Evolutionary conservation across 2,888 invertebrate genomes (phyloP), one percentile per base, ranked within the genome.

Genomic region (Tetheella fluctuosa): DNA sequence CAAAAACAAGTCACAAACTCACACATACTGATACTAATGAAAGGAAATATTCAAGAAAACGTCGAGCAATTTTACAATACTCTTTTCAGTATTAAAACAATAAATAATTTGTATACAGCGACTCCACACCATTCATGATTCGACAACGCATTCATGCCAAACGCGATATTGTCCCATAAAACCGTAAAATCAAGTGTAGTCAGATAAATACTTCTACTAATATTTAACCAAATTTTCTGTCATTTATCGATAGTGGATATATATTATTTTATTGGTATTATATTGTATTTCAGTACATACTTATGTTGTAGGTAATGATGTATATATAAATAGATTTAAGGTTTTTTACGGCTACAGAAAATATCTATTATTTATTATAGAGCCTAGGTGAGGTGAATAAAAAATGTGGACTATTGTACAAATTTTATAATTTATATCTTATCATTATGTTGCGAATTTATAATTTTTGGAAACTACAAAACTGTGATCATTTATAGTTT

Each of bases 351-450:
- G 25, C 53, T 25, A 7, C 48, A 63, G 23, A 59, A 58, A 34
- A 64, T 66, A 28, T 65, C 63, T 54, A n/a, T 39, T 34, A 39
- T n/a, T 39, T 34, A 39, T n/a, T 39, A 39, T 39, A n/a, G 10
- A 4, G 37, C n/a, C n/a, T n/a, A n/a, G n/a, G n/a, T n/a, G n/a
- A n/a, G n/a, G n/a, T n/a, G n/a, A n/a, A n/a, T n/a, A n/a, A n/a
- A n/a, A n/a, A n/a, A n/a, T n/a, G n/a, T n/a, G n/a, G n/a, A n/a
- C n/a, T n/a, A n/a, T n/a, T n/a, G n/a, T n/a, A n/a, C n/a, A n/a
- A n/a, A 69, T 65, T 73, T 69, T 70, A 76, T 73, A 74, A 77
- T 71, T 75, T 74, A 74, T 64, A 30, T 60, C 57, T 57, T 56
- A 57, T 57, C 58, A 58, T 53, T 57, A 20, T 20, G 17, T 48